Evolutionary conservation across 2,888 invertebrate genomes (phyloP), one percentile per base, ranked within the genome.

Genomic region (Coremacera marginata): DNA sequence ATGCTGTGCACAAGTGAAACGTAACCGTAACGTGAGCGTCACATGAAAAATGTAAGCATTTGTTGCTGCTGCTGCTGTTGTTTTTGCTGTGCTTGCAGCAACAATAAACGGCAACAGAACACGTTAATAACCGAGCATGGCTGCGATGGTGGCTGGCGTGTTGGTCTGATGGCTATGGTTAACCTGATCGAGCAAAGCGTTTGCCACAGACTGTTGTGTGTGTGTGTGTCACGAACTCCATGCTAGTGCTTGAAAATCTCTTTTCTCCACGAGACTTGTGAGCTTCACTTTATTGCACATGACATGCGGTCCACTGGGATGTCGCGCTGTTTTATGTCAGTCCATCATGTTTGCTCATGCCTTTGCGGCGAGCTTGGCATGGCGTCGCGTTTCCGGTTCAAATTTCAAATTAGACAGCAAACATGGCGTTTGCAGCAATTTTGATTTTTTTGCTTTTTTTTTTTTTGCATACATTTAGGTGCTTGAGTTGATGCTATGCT

Each of bases 391-490:
- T 70, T 34, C 44, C 57, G 49, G 75, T 75, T 37, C 49, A 68
- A 75, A 57, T 68, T 75, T 75, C 70, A 70, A 70, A 75, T 75
- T 60, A 68, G 75, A 75, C 63, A 63, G 37, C 63, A 49, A 74
- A 75, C 67, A 52, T 75, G 75, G 27, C 75, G 55, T 22, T 31
- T 25, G 44, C 52, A 19, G 62, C 37, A 62, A 37, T 34, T 72
- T 62, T 62, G 27, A 72, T 62, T 62, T 31, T n/a, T 19, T n/a
- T 44, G 49, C 51, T 25, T 68, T 7, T 49, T 31, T 14, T 25
- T 51, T 9, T 44, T 22, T 14, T 44, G 19, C 68, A 37, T 22
- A 34, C 57, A 44, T 44, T 44, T 44, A 44, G 49, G 57, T 27
- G 57, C 25, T 60, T 14, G 57, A 44, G 14, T 11, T 14, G 44